Conservation (phyloP, 1,140 invertebrate species). For the Chrysomallon squamiferum region DNA sequence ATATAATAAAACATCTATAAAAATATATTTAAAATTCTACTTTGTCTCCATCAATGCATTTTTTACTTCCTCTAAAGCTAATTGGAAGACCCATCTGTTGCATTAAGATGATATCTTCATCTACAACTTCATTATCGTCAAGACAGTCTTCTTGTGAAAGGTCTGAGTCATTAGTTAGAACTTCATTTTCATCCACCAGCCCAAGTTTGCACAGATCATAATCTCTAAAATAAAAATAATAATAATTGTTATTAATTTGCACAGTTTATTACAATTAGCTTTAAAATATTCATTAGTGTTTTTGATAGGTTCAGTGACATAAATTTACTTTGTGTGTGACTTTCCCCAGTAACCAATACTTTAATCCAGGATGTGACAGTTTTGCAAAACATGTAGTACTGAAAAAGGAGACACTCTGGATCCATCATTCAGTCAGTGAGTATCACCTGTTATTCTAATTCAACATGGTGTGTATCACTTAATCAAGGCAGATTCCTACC, state of each 20-base stretch:
- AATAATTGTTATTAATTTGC: not conserved
- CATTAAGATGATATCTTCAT: constrained; percentile 37
- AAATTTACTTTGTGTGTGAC: no score
- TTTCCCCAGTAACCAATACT: no score
- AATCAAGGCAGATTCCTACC: no score
- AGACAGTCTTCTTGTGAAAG: constrained; percentile 4
- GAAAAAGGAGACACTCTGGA: no score
- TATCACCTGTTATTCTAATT: no score
- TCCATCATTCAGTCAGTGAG: no score
- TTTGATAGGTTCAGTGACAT: not conserved
- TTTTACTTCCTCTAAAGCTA: constrained; percentile 13
- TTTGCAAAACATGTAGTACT: no score
- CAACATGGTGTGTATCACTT: no score
- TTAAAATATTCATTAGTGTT: not conserved
- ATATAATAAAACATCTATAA: no score
- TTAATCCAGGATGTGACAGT: no score
- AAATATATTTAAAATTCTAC: no score
- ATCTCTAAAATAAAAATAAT: constrained; percentile 6
- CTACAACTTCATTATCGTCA: constrained; percentile 16
- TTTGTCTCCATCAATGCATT: no score
- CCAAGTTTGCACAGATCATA: constrained; percentile 6
- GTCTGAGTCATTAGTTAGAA: not conserved
- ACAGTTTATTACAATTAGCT: not conserved
- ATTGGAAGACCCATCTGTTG: constrained; percentile 38
- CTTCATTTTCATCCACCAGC: constrained; percentile 14